Evolutionary conservation across 1,140 invertebrate species (phyloP).

Genomic region (Coelopa frigida): DNA sequence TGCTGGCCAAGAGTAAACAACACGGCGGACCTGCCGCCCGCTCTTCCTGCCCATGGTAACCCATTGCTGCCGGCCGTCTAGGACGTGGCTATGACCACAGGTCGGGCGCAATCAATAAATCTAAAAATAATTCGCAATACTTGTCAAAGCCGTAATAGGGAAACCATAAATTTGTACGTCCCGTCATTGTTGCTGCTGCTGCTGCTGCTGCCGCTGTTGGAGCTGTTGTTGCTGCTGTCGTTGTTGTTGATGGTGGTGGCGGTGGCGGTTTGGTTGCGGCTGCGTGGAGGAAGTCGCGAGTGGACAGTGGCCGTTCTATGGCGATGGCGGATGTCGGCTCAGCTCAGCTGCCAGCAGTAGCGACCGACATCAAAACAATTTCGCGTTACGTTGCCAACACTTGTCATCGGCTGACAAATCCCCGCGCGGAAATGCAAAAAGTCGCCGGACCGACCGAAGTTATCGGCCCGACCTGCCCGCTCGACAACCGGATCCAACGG

Average conservation of each 20-base stretch:
- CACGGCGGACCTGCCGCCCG: too few relatives aligned
- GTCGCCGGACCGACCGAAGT: too few relatives aligned
- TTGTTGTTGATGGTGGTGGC: background rate
- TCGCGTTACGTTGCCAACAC: slow-evolving; percentile 5
- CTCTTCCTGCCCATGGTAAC: background rate
- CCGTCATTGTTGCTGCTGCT: background rate
- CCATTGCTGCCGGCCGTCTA: background rate
- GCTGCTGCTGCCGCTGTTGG: background rate
- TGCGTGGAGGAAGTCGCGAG: too few relatives aligned
- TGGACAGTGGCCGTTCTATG: too few relatives aligned
- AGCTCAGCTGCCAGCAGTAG: background rate
- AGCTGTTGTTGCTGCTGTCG: background rate
- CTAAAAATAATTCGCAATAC: slow-evolving; percentile 45
- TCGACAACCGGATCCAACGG: too few relatives aligned
- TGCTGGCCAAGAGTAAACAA: too few relatives aligned
- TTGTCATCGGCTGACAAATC: slow-evolving; percentile 14
- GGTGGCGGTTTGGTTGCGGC: too few relatives aligned
- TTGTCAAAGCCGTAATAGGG: slow-evolving; percentile 45
- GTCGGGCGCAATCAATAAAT: slow-evolving; percentile 42
- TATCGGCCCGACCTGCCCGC: too few relatives aligned
- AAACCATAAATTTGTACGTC: slow-evolving; percentile 35
- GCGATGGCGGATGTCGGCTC: too few relatives aligned
- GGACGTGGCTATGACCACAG: background rate
- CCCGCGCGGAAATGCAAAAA: too few relatives aligned
- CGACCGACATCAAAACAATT: slow-evolving; percentile 1